phyloP scores from a whole-genome alignment of 2,113 vertebrate species.

The Ascaphus truei region DNA sequence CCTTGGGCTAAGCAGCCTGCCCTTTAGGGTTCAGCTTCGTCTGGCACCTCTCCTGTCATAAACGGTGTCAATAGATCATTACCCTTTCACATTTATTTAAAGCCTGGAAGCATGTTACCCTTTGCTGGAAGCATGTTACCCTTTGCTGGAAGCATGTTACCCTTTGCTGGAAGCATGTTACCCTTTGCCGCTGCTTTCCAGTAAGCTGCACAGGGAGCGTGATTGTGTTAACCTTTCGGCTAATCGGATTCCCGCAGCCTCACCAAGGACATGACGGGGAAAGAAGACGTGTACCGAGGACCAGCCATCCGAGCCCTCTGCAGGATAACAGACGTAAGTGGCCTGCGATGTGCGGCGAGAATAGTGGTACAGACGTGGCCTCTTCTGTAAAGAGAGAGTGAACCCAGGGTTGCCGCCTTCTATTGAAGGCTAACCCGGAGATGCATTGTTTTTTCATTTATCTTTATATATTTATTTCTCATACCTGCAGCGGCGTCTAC shows the following conservation, averaged over 20 bases:
- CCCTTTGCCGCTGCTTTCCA: background rate
- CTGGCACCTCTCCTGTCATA: background rate
- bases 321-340: conserved; percentile 93
- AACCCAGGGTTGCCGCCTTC: too few species aligned
- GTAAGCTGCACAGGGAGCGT: background rate
- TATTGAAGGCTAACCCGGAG: background rate
- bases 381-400: background rate
- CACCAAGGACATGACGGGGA: conserved; percentile 98
- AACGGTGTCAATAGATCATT: background rate
- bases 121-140: background rate
- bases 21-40: background rate
- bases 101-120: background rate
- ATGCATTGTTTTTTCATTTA: background rate
- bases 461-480: background rate
- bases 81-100: background rate
- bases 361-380: background rate
- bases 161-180: background rate
- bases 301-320: conserved; percentile 94
- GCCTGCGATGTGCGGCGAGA: background rate
- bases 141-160: background rate
- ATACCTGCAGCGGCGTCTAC: too few species aligned
- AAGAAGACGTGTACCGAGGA: conserved; percentile 92
- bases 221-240: conserved; percentile 19
- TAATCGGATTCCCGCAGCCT: conserved; percentile 61
- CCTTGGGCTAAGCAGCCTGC: background rate